Evolutionary conservation across 2,113 vertebrate species (phyloP), one percentile per base, ranked within the genome.

Genomic region (Nesoenas mayeri): DNA sequence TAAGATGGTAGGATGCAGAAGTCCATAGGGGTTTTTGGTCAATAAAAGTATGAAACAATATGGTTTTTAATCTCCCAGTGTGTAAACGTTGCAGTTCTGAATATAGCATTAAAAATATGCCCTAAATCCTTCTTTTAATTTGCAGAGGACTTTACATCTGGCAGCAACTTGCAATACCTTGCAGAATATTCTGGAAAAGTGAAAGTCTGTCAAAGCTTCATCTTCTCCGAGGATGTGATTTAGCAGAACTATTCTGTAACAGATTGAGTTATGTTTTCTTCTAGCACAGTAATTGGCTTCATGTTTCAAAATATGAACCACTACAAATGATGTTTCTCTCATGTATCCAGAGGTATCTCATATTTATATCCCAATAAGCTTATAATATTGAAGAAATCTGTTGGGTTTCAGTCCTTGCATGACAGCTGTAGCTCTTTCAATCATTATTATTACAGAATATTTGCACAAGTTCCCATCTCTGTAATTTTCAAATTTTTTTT

Each of bases 1-100:
- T 64, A 31, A 70, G 7, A 26, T 9, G 15, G 38, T 8, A 61
- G 54, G n/a, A 69, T 29, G 60, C 54, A 61, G 2, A 73, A 73
- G 90, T 58, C 31, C 61, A 32, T 4, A 6, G 42, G n/a, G 7
- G 7, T 3, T 47, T 60, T 64, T 58, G 51, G n/a, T 58, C 60
- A 70, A 48, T 51, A 28, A 80, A 65, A 57, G 4, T 6, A 70
- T 40, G 22, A 56, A 70, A n/a, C 10, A 44, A 13, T 21, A n/a
- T 1, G 0, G 0, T 40, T 74, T 47, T 79, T 50, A 26, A n/a
- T 50, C 58, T 85, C 26, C 29, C 1, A 0, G 5, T 1, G 0
- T 32, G 47, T 44, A 72, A 90, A 60, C 2, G 4, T 47, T 85
- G 71, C 51, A 28, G 16, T 81, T 80, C 56, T 71, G 48, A 74